phyloP scores from a whole-genome alignment of 2,888 invertebrate genomes.

The Perizoma affinitatum region DNA sequence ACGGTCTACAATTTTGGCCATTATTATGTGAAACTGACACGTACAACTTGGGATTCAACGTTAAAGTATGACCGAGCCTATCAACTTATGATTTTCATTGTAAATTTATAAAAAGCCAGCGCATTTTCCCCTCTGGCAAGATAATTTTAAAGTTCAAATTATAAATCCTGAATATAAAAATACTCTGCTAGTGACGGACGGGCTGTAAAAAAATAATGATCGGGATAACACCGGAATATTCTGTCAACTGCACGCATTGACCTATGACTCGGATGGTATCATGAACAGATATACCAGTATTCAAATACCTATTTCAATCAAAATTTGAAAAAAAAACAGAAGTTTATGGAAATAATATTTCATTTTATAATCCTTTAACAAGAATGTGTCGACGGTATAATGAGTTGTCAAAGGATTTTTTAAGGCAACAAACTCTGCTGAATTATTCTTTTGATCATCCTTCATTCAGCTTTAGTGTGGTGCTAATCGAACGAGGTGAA shows the following conservation, averaged over 20 bases:
- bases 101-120: slow-evolving; percentile 8
- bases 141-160: slow-evolving; percentile 26
- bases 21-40: slow-evolving; percentile 27
- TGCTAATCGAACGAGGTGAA: no score
- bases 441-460: no score
- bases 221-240: slow-evolving; percentile 49
- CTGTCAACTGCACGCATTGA: slow-evolving; percentile 55
- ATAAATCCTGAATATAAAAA: slow-evolving; percentile 30
- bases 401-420: no score
- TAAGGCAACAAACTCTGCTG: no score
- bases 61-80: slow-evolving; percentile 27
- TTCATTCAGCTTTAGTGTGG: no score
- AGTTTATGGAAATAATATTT: no score
- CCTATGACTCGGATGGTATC: slow-evolving; percentile 25
- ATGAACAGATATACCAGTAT: slow-evolving; percentile 17
- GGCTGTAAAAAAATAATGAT: slow-evolving; percentile 57
- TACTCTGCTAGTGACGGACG: slow-evolving; percentile 52
- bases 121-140: slow-evolving; percentile 4
- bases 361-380: no score
- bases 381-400: no score
- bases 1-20: slow-evolving; percentile 6
- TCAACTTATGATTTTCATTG: slow-evolving; percentile 26
- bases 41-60: slow-evolving; percentile 22
- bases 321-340: no score
- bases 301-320: no score